phyloP scores from a whole-genome alignment of 2,888 invertebrate genomes.

The Glaucopsyche alexis region DNA sequence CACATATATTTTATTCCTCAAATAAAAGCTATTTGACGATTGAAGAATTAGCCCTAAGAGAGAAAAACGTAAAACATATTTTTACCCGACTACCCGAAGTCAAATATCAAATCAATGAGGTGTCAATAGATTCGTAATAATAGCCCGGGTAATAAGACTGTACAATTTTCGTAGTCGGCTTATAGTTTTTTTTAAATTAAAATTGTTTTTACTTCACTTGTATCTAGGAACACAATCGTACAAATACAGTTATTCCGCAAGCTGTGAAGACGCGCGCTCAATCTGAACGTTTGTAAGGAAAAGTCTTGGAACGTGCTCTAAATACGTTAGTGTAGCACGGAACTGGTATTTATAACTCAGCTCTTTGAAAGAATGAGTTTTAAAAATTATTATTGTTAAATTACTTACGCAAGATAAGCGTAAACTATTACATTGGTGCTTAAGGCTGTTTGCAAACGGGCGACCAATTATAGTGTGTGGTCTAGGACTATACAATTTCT shows the following conservation, averaged over 20 bases:
- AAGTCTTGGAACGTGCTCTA: slow-evolving; percentile 13
- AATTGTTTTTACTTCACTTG: not conserved
- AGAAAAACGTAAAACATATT: too few relatives aligned
- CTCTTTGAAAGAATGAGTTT: not conserved
- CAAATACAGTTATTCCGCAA: not conserved
- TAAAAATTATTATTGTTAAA: not conserved
- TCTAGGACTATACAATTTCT: not conserved
- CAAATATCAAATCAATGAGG: too few relatives aligned
- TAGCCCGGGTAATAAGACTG: too few relatives aligned
- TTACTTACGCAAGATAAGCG: not conserved
- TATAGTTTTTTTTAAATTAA: too few relatives aligned
- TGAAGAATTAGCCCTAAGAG: too few relatives aligned
- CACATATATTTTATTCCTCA: too few relatives aligned
- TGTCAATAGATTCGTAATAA: too few relatives aligned
- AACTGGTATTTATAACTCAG: not conserved
- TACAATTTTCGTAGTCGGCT: too few relatives aligned
- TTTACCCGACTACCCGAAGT: too few relatives aligned
- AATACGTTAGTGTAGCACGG: not conserved
- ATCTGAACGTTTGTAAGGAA: slow-evolving; percentile 10
- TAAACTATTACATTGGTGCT: not conserved
- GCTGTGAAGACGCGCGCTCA: not conserved
- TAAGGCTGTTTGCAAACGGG: not conserved
- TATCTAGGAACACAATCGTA: not conserved
- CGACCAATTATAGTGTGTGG: not conserved
- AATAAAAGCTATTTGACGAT: too few relatives aligned